These are phyloP conservation scores for Leucoraja erinaceus DNA, from an alignment of 2,113 vertebrate genomes.

Conservation along the genomic window DNA sequence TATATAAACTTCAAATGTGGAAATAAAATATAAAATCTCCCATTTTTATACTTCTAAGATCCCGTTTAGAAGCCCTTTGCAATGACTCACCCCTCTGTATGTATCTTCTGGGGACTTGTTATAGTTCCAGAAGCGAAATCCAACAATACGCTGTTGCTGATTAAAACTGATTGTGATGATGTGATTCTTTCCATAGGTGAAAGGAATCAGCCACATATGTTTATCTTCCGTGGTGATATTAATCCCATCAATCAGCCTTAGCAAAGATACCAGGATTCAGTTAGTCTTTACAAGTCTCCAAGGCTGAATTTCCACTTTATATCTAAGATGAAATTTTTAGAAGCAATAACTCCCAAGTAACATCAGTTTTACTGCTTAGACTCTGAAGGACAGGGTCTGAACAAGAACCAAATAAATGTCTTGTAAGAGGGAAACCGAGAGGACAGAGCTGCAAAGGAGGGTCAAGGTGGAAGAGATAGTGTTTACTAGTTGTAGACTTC, in stretches of 20 bases:
- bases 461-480: not conserved
- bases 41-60: not conserved
- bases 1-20: not conserved
- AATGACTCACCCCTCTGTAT: conserved; percentile 82
- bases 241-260: conserved; percentile 80
- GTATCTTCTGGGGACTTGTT: conserved; percentile 97
- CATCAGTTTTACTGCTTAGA: no score
- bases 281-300: not conserved
- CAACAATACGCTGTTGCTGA: conserved; percentile 68
- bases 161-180: conserved; percentile 68
- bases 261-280: conserved; percentile 38
- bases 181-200: conserved; percentile 72
- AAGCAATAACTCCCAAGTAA: not conserved
- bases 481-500: not conserved
- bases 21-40: not conserved
- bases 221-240: conserved; percentile 84
- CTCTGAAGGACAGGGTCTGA: not conserved
- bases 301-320: not conserved
- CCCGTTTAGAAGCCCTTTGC: not conserved
- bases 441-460: not conserved
- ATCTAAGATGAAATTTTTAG: not conserved
- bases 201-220: conserved; percentile 96
- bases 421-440: not conserved
- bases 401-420: not conserved
- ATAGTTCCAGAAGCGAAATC: conserved; percentile 96